Evolutionary conservation across 2,888 invertebrate genomes (phyloP).

Genomic region (Stomorhina lunata): DNA sequence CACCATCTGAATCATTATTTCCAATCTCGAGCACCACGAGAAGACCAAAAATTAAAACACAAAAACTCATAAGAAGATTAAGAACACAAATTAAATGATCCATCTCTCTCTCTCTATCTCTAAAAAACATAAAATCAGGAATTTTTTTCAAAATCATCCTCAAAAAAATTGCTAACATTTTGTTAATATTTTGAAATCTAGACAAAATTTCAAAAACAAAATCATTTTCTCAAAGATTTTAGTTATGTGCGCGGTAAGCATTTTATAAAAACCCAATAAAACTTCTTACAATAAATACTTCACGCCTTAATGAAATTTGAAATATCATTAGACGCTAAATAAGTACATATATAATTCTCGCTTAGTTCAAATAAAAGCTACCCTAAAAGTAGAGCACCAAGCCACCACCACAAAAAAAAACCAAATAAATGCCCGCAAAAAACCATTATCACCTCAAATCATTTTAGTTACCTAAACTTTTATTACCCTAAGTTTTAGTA

Average conservation of each 20-base stretch:
- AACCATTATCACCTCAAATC: background rate
- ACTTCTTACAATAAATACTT: slow-evolving; percentile 21
- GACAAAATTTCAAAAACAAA: background rate
- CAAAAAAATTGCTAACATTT: no score
- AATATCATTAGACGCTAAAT: background rate
- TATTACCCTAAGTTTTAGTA: no score
- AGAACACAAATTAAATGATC: slow-evolving; percentile 74
- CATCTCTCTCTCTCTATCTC: background rate
- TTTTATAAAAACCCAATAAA: slow-evolving; percentile 13
- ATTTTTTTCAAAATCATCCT: background rate
- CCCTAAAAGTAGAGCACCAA: slow-evolving; percentile 29
- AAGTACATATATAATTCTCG: background rate
- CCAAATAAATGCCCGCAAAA: background rate
- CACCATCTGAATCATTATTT: slow-evolving; percentile 56
- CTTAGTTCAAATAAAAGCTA: slow-evolving; percentile 13
- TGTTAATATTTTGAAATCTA: no score
- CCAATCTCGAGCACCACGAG: slow-evolving; percentile 67
- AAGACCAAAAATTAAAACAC: slow-evolving; percentile 75
- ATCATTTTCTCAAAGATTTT: background rate
- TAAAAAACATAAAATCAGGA: background rate
- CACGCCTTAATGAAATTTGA: slow-evolving; percentile 11
- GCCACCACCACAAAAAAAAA: background rate
- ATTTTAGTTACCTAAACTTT: no score
- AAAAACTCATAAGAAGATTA: slow-evolving; percentile 76
- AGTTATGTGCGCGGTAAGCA: slow-evolving; percentile 49